Conservation (phyloP, 2,888 invertebrate genomes). For the Dolichomitus sp. region DNA sequence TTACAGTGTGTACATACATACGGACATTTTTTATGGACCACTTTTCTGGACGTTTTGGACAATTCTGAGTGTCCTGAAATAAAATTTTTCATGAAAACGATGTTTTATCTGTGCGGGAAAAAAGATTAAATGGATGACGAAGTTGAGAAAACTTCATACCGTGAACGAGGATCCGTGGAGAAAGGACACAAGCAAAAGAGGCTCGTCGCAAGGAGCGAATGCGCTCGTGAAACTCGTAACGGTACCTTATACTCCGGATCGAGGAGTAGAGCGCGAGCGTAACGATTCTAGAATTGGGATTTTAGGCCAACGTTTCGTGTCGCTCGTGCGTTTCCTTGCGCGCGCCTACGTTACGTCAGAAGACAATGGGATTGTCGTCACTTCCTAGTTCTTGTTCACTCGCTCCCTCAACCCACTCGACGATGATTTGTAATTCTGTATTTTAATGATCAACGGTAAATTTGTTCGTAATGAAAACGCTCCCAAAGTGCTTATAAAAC, state of each 20-base stretch:
- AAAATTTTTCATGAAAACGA: neutral
- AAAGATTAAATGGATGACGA: conserved; percentile 24
- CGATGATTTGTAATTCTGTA: neutral
- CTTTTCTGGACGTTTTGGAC: too few species aligned
- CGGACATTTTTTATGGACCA: too few species aligned
- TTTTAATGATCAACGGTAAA: conserved; percentile 23
- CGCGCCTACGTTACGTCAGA: conserved; percentile 67
- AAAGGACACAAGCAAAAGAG: conserved; percentile 60
- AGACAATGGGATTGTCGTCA: conserved; percentile 51
- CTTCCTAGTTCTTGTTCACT: conserved; percentile 17
- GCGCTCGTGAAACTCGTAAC: conserved; percentile 53
- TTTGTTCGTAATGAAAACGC: neutral
- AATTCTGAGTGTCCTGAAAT: too few species aligned
- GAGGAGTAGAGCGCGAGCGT: conserved; percentile 50
- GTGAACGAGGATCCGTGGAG: conserved; percentile 38
- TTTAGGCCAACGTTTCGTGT: conserved; percentile 60
- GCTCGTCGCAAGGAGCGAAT: conserved; percentile 22
- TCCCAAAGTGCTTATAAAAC: neutral
- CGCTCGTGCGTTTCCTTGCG: conserved; percentile 40
- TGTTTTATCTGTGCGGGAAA: neutral
- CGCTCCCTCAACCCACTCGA: conserved; percentile 8
- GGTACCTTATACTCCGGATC: conserved; percentile 52
- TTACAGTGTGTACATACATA: too few species aligned
- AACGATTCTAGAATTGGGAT: conserved; percentile 68
- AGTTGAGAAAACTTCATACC: neutral